phyloP scores from a whole-genome alignment of 2,113 vertebrate species.

The Athene noctua region DNA sequence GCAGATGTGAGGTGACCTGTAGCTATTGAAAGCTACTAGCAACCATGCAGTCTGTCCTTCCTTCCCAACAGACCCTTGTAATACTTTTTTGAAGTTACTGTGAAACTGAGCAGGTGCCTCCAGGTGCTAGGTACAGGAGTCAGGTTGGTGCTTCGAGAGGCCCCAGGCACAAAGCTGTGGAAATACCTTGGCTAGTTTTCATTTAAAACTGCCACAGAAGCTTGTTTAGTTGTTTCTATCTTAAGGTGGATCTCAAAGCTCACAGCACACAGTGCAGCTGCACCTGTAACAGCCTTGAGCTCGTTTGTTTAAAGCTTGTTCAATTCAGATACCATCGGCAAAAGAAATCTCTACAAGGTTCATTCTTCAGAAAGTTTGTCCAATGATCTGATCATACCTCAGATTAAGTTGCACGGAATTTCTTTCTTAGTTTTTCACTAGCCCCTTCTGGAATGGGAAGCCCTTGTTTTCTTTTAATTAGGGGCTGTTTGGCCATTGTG shows the following conservation, averaged over 20 bases:
- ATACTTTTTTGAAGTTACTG: neutral
- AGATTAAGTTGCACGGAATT: neutral
- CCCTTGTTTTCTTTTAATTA: conserved; percentile 68
- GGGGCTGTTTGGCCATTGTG: neutral
- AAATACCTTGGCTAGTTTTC: neutral
- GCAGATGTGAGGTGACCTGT: neutral
- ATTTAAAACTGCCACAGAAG: neutral
- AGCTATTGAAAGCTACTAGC: neutral
- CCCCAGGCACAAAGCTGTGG: neutral
- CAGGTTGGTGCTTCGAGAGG: neutral
- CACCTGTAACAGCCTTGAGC: neutral
- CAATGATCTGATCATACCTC: neutral
- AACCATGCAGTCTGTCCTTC: neutral
- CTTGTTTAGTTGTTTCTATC: neutral
- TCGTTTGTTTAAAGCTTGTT: neutral
- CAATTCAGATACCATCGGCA: neutral
- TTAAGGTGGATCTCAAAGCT: neutral
- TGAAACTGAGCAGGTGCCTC: neutral
- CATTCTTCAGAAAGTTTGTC: neutral
- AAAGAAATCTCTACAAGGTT: neutral
- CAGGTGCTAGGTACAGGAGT: neutral
- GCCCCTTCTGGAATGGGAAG: conserved; percentile 19
- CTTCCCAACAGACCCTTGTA: neutral
- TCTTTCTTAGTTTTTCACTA: conserved; percentile 55
- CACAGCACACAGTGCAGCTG: neutral